Conservation (phyloP, 1,140 invertebrate genomes). For the Uloborus diversus region DNA sequence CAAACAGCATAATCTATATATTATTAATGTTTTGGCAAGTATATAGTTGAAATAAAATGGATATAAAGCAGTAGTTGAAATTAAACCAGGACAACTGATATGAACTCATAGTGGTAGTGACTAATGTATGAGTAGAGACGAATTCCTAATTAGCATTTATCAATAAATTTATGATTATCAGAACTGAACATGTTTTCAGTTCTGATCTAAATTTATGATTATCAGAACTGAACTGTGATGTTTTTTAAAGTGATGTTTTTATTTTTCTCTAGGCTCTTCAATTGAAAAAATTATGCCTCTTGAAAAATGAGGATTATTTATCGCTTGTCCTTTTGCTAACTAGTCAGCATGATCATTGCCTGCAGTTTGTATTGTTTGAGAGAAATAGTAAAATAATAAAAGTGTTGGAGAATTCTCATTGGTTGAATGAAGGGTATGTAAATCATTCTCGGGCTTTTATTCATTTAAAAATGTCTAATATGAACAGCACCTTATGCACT, state of each 20-base stretch:
- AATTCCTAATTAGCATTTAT: neutral
- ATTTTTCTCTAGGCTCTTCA: slow-evolving; percentile 15
- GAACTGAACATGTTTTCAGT: neutral
- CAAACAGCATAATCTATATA: no score
- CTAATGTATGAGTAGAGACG: neutral
- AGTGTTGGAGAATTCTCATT: slow-evolving; percentile 29
- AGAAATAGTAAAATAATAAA: slow-evolving; percentile 30
- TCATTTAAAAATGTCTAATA: neutral
- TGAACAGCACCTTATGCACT: neutral
- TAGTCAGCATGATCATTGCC: slow-evolving; percentile 12
- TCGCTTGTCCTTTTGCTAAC: slow-evolving; percentile 10
- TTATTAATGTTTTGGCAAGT: no score
- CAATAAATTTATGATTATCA: neutral
- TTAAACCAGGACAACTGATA: no score
- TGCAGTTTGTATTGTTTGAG: slow-evolving; percentile 37
- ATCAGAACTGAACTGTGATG: neutral
- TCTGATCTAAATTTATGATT: neutral
- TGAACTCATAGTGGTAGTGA: no score
- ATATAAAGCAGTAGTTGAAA: no score
- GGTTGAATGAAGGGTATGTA: slow-evolving; percentile 15
- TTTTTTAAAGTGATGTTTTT: neutral
- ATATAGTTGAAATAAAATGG: no score
- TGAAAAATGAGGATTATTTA: neutral
- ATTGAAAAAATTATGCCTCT: slow-evolving; percentile 13
- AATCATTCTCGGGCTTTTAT: no score